Base-by-base conservation (phyloP, 2,888 invertebrate species). In the Baccha elongata region DNA sequence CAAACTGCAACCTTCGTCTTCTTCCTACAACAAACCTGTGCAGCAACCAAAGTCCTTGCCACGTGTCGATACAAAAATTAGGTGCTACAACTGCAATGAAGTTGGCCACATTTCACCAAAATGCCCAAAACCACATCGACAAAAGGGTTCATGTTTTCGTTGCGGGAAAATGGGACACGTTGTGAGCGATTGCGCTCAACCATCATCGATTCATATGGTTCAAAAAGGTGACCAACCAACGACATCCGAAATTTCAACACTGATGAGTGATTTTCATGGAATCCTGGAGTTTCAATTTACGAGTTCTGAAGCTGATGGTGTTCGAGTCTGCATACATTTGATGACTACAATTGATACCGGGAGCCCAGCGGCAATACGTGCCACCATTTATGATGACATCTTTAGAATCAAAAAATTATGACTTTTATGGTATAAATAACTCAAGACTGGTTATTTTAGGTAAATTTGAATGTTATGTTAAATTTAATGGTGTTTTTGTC, bases 401-500 rank as follows among this genome's bases (percentile, higher is more conserved):
- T 8, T 8, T 32, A 8, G 32, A 32, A 32, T 32, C 32, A 32
- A 4, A 4, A 32, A 32, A 32, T 32, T 32, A 32, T 32, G 32
- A 32, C 32, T 32, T 32, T 32, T 32, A 32, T 32, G 32, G 13
- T 40, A 40, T 40, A 13, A 40, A 40, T 40, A 3, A 40, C 15
- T 40, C 42, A 13, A 64, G 40, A 19, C 23, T 76, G 17, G 23
- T 65, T 65, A 50, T 64, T n/a, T 60, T 67, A 17, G 60, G 67
- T 21, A 68, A 68, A 15, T 35, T 62, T 15, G 15, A 42, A 29
- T 65, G 65, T 62, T 55, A 42, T 10, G n/a, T 67, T 13, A 69
- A 69, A 32, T 13, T 71, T 62, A 19, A 75, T 37, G 44, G 7
- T 35, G 23, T 23, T 23, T 23, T 23, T 23, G 3, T 23, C 23